Conservation (phyloP, 1,140 invertebrate species). For the Gerris buenoi region DNA sequence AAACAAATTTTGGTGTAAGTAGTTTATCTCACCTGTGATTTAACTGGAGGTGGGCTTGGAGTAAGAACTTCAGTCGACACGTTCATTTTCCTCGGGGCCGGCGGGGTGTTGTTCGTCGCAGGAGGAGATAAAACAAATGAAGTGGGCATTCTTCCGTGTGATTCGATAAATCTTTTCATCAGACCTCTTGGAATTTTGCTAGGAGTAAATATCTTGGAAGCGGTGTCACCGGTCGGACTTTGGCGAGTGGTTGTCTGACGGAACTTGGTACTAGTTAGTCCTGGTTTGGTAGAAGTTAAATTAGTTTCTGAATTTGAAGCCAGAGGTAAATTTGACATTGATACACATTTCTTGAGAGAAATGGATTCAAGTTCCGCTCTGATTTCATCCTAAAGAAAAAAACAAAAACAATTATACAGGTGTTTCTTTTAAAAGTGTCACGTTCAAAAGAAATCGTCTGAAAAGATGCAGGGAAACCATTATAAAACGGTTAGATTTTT, state of each 20-base stretch:
- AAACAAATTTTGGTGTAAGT: neutral
- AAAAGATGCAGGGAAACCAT: too few species aligned
- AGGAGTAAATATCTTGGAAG: conserved; percentile 39
- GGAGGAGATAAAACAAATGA: conserved; percentile 18
- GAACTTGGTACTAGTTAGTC: neutral
- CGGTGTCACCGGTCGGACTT: conserved; percentile 31
- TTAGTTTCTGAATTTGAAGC: neutral
- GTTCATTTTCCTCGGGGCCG: neutral
- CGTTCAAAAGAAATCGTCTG: too few species aligned
- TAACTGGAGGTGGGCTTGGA: neutral
- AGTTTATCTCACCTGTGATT: neutral
- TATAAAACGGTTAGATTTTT: too few species aligned
- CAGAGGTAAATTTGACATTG: conserved; percentile 3
- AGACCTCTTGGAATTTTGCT: conserved; percentile 48
- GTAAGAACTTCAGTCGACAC: neutral
- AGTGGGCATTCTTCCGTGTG: conserved; percentile 42
- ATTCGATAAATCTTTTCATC: conserved; percentile 61
- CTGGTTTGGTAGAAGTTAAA: neutral
- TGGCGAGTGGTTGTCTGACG: conserved; percentile 17
- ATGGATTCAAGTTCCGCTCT: conserved; percentile 2
- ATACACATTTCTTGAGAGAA: conserved; percentile 8
- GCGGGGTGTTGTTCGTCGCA: neutral
- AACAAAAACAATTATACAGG: too few species aligned
- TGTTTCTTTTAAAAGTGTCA: too few species aligned
- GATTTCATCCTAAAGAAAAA: conserved; percentile 7